These are phyloP conservation scores for Epizoanthus illoricatus DNA, from an alignment of 92 coral and sea anemone genomes.

Conservation along the genomic window DNA sequence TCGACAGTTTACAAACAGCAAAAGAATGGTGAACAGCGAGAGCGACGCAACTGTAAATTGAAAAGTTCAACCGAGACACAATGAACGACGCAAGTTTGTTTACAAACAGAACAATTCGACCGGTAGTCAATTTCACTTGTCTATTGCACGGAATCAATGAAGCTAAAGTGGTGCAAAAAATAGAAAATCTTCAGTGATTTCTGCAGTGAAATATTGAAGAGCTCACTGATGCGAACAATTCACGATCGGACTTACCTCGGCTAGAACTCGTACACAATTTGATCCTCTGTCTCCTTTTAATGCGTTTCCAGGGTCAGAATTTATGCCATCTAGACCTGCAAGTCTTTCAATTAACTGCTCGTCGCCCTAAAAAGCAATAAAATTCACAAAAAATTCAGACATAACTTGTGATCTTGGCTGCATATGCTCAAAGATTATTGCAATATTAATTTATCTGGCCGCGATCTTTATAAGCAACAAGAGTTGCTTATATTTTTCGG, in stretches of 20 bases:
- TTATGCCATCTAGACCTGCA: conserved; percentile 94
- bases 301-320: conserved; percentile 68
- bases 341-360: conserved; percentile 88
- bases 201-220: conserved; percentile 2
- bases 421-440: conserved; percentile 8
- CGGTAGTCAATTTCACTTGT: conserved; percentile 22
- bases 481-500: conserved; percentile 3
- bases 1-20: conserved; percentile 9
- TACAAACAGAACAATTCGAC: conserved; percentile 42
- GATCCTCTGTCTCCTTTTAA: conserved; percentile 79
- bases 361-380: conserved; percentile 77
- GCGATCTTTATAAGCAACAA: conserved; percentile 9
- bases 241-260: conserved; percentile 71
- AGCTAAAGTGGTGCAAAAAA: not conserved
- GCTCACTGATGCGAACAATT: not conserved
- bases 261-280: conserved; percentile 75
- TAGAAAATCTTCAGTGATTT: not conserved
- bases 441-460: conserved; percentile 1
- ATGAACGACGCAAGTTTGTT: conserved; percentile 21
- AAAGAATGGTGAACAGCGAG: conserved; percentile 37
- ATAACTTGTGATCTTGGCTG: conserved; percentile 3
- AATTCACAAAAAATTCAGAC: conserved; percentile 1
- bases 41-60: conserved; percentile 12
- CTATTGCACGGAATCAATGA: conserved; percentile 5
- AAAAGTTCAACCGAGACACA: conserved; percentile 36